These are phyloP conservation scores for Percopsis omiscomaycus DNA, from an alignment of 2,797 vertebrate species.

Conservation along the genomic window DNA sequence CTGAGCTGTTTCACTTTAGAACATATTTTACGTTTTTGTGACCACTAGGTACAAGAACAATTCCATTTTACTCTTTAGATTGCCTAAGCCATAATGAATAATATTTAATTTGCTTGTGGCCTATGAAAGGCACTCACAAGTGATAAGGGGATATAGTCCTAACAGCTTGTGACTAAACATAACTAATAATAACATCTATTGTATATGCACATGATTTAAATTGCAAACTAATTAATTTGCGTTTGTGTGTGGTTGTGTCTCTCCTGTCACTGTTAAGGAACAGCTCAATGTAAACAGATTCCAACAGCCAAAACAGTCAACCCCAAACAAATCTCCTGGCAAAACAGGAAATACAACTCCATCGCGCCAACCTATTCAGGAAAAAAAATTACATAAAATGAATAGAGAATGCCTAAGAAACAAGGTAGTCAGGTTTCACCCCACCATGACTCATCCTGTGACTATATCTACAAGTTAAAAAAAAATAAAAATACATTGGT, in stretches of 20 bases:
- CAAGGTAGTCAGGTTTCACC: constrained; percentile 59
- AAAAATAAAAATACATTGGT: constrained; percentile 10
- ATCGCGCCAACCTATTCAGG: constrained; percentile 18
- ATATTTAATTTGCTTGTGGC: too few relatives aligned
- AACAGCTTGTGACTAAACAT: background rate
- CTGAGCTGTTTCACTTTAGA: too few relatives aligned
- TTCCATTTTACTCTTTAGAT: too few relatives aligned
- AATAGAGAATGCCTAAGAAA: constrained; percentile 41
- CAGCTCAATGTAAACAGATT: constrained; percentile 46
- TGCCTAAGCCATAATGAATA: too few relatives aligned
- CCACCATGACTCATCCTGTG: constrained; percentile 46
- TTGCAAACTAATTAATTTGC: background rate
- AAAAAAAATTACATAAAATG: background rate
- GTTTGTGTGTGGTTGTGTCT: constrained; percentile 5
- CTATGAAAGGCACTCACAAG: too few relatives aligned
- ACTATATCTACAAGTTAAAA: constrained; percentile 26
- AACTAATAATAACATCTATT: background rate
- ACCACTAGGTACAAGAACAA: too few relatives aligned
- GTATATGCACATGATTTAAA: background rate
- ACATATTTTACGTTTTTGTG: too few relatives aligned
- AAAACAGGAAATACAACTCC: constrained; percentile 68
- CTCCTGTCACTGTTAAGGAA: constrained; percentile 19
- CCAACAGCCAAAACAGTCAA: constrained; percentile 49
- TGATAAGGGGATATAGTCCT: background rate
- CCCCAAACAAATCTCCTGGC: constrained; percentile 56